phyloP scores from a whole-genome alignment of 2,113 vertebrate genomes.

The Gnathonemus echidnorhynchus region DNA sequence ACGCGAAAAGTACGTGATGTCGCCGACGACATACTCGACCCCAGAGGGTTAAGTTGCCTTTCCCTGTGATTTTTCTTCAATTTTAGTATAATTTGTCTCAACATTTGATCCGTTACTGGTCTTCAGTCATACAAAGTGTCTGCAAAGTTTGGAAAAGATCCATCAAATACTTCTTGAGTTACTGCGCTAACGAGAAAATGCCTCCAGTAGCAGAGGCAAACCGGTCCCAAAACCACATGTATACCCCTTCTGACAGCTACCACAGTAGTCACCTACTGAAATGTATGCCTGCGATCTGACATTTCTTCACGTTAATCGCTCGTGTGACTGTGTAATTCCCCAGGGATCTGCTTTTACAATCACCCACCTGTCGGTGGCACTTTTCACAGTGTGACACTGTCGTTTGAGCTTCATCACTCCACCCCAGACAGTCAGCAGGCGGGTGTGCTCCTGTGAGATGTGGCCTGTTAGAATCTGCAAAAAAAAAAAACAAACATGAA shows the following conservation, averaged over 20 bases:
- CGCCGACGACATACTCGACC: no score
- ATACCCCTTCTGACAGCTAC: background rate
- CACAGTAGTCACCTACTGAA: background rate
- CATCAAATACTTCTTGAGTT: background rate
- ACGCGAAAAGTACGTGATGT: no score
- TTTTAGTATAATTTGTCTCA: no score
- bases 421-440: constrained; percentile 68
- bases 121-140: background rate
- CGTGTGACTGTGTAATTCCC: background rate
- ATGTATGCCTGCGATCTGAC: background rate
- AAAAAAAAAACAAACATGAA: background rate
- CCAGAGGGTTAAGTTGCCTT: background rate
- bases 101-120: background rate
- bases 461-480: constrained; percentile 56
- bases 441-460: constrained; percentile 56
- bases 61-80: no score
- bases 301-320: background rate
- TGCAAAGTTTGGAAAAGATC: background rate
- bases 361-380: constrained; percentile 75
- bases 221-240: background rate
- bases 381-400: constrained; percentile 73
- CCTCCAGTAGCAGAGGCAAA: background rate
- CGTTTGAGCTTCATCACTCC: constrained; percentile 68
- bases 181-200: background rate
- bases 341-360: background rate